phyloP scores from a whole-genome alignment of 2,113 vertebrate genomes.

The Odobenus rosmarus region DNA sequence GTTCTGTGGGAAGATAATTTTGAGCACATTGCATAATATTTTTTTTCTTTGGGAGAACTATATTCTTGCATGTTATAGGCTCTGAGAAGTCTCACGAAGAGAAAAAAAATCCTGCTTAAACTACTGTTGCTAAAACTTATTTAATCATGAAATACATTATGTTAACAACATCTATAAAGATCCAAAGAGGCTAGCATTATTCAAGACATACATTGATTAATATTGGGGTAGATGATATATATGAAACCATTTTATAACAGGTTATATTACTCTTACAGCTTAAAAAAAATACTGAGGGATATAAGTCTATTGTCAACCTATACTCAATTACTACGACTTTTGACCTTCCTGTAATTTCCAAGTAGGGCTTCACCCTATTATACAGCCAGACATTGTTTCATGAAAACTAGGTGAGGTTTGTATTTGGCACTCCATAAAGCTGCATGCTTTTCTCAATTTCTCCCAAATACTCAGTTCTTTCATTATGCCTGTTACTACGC shows the following conservation, averaged over 20 bases:
- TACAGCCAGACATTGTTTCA: background rate
- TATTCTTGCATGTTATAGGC: background rate
- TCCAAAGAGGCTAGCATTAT: background rate
- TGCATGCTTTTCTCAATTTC: background rate
- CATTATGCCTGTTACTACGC: background rate
- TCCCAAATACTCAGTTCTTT: background rate
- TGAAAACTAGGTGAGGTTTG: background rate
- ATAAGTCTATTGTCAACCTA: background rate
- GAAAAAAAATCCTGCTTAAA: background rate
- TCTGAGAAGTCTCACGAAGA: background rate
- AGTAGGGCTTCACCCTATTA: background rate
- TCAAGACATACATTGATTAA: background rate
- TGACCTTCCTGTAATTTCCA: background rate
- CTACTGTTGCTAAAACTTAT: background rate
- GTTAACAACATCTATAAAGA: background rate
- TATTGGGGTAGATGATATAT: background rate
- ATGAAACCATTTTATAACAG: background rate
- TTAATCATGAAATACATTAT: background rate
- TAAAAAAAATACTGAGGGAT: background rate
- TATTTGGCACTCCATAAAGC: background rate
- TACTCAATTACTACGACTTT: background rate
- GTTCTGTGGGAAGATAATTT: background rate
- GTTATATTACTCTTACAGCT: background rate
- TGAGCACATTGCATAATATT: background rate
- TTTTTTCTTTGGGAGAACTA: background rate